Base-by-base conservation (phyloP, 2,888 invertebrate genomes). In the Lomographa bimaculata region DNA sequence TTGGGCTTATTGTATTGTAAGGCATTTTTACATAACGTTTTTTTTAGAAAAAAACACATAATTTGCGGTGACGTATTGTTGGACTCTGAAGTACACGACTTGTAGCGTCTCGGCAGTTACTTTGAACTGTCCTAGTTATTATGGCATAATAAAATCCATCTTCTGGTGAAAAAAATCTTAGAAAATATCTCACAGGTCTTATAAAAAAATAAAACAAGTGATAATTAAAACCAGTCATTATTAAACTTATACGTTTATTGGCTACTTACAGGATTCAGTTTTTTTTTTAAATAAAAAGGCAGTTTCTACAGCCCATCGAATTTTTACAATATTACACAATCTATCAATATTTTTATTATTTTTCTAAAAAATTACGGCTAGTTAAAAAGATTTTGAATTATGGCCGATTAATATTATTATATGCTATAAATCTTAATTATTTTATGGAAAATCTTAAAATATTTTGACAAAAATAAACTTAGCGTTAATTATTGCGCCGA, bases 221-320 rank as follows among this genome's bases (percentile, higher is more conserved):
- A 14, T 4, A 54, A 71, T 61, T 66, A 57, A 79, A 73, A 76
- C 57, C 49, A 11, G 5, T 46, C 55, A 71, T 68, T 81, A 81
- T 72, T 85, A 85, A 85, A 85, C 79, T 81, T 83, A 82, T 75
- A 72, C 64, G 76, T 85, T 78, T 86, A 84, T 73, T 81, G 20
- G 23, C 85, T 86, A 86, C 82, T 74, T 79, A 83, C 82, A 83
- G 69, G 74, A 69, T 76, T 70, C 58, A 52, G 63, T 72, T 70
- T 69, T 58, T 46, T 39, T 39, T 45, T 52, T 49, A 72, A 75
- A 78, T 69, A 65, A 75, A 75, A 68, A 71, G 71, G 72, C 75
- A 50, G 47, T 53, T 64, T 64, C 80, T 79, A 81, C 75, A 76
- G 73, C 77, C 65, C 69, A 67, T 60, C 57, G 60, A 73, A 65